Evolutionary conservation across 2,888 invertebrate genomes (phyloP), one percentile per base, ranked within the genome.

Genomic region (Coenonympha arcania): DNA sequence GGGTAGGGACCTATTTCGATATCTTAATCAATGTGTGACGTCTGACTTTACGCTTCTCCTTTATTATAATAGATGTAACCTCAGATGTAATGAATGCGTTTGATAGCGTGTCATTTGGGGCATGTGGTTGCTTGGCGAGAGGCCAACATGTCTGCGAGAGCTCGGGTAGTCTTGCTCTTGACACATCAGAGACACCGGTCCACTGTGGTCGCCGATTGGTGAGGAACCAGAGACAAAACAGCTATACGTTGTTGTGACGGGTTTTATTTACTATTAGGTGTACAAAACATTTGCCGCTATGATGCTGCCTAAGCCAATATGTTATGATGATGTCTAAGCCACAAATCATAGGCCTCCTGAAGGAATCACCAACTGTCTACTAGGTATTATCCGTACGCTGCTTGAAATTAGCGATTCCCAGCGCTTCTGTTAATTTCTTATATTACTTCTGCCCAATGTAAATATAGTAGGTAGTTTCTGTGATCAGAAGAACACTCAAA

Each of bases 111-210:
- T 54, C 54, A 54, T 49, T 48, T 54, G 50, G 46, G 49, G 49
- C 49, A 52, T 52, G 53, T 48, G 53, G 52, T 49, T 41, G 44
- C 20, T 54, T 61, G 61, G 61, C 59, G 20, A 26, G 18, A 11
- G 36, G 55, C 61, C 61, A 61, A 50, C 16, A 19, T 47, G 59
- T 56, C 55, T 58, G 50, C 53, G 28, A 42, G 37, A 37, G 13
- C 41, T 39, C 39, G 37, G 33, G 43, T 39, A 52, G 50, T 51
- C 48, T 54, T 50, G 57, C 48, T 51, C 48, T 54, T 50, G 57
- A 56, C 51, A 59, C 48, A 51, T 54, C 54, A 51, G 52, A 52
- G 50, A 42, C 52, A 49, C 31, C 20, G 15, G 34, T 49, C 48
- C 44, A 26, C 24, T 31, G 24, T 48, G 40, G 50, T 54, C 52